These are phyloP conservation scores for Pelochelys cantorii DNA, from an alignment of 2,797 vertebrate genomes.

Conservation along the genomic window DNA sequence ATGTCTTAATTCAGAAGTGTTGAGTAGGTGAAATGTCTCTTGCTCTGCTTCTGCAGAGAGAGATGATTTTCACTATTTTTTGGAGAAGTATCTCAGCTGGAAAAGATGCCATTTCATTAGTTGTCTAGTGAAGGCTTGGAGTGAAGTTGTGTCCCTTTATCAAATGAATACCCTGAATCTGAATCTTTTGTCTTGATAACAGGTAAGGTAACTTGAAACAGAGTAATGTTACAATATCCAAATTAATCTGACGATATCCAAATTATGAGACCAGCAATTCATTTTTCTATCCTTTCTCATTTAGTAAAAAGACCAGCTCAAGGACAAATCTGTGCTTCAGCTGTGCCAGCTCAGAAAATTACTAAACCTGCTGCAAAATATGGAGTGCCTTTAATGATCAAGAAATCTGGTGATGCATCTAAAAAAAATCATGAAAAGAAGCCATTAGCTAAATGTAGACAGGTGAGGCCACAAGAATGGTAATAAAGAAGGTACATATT, in stretches of 20 bases:
- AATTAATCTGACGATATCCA: background rate
- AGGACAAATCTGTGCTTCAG: conserved; percentile 78
- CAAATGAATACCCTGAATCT: background rate
- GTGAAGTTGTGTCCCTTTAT: background rate
- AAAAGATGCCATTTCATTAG: background rate
- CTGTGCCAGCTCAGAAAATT: conserved; percentile 90
- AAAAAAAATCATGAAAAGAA: conserved; percentile 88
- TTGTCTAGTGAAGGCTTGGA: background rate
- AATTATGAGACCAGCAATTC: background rate
- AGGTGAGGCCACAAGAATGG: conserved; percentile 77
- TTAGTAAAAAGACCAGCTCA: conserved; percentile 89
- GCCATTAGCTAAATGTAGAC: conserved; percentile 84
- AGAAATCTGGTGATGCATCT: conserved; percentile 82
- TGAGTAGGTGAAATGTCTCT: background rate
- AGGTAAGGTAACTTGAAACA: background rate
- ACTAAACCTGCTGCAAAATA: conserved; percentile 98
- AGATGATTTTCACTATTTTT: background rate
- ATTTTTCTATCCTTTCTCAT: background rate
- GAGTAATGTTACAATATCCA: background rate
- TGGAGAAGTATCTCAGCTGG: background rate
- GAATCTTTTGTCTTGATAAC: background rate
- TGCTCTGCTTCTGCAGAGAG: background rate
- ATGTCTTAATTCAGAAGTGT: background rate
- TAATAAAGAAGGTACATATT: background rate
- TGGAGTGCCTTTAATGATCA: conserved; percentile 93